Evolutionary conservation across 2,113 vertebrate species (phyloP).

Genomic region (Mugil cephalus): DNA sequence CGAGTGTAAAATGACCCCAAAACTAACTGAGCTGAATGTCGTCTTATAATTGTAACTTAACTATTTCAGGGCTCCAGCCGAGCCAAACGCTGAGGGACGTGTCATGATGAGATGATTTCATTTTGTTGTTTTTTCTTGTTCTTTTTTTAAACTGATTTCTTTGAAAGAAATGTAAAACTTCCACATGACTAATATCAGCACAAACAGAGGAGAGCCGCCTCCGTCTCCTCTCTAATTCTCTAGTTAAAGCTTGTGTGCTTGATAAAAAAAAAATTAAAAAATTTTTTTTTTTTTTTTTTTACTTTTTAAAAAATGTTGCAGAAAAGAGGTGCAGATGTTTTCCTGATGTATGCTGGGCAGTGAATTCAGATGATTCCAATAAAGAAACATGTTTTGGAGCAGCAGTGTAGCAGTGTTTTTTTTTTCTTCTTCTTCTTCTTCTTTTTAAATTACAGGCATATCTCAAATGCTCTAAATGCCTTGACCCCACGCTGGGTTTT

Average conservation of each 20-base stretch:
- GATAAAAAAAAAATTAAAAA: no score
- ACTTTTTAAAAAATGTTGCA: constrained; percentile 58
- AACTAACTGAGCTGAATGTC: not conserved
- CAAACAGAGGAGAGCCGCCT: constrained; percentile 57
- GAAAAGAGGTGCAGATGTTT: constrained; percentile 49
- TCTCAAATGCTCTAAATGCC: constrained; percentile 18
- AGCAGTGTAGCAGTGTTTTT: constrained; percentile 8
- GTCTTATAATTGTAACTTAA: constrained; percentile 11
- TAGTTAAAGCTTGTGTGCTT: constrained; percentile 53
- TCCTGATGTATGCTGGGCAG: constrained; percentile 42
- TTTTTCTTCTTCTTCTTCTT: constrained; percentile 1
- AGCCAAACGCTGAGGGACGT: not conserved
- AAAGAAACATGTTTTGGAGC: constrained; percentile 63
- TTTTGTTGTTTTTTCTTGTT: constrained; percentile 4
- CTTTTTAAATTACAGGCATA: constrained; percentile 4
- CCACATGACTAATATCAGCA: constrained; percentile 65
- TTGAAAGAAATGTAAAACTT: constrained; percentile 40
- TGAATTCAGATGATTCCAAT: constrained; percentile 54
- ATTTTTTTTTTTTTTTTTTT: constrained; percentile 46
- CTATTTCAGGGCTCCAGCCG: constrained; percentile 33
- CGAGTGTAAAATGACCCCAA: not conserved
- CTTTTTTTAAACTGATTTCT: constrained; percentile 3
- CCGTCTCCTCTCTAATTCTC: constrained; percentile 25
- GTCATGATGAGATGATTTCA: no score
- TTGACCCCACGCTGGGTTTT: not conserved